Conservation (phyloP, 2,888 invertebrate genomes). For the Nymphalis polychloros region DNA sequence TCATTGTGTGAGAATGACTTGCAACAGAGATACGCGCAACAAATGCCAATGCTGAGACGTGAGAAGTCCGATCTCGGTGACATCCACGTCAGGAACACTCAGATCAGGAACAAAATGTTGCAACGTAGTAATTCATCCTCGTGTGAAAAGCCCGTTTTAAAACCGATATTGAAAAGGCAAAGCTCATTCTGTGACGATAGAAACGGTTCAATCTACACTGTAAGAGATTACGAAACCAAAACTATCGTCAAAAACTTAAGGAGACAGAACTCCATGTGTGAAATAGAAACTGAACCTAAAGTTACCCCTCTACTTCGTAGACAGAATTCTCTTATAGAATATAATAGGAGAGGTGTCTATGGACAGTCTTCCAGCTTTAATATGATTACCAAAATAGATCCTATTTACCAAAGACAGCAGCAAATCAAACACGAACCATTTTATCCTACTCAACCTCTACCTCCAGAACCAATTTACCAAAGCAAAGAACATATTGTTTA, state of each 20-base stretch:
- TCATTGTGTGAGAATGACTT: constrained; percentile 76
- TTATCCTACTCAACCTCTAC: constrained; percentile 76
- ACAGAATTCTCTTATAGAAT: constrained; percentile 79
- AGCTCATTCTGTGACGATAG: constrained; percentile 78
- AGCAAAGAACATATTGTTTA: constrained; percentile 76
- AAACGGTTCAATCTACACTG: constrained; percentile 71
- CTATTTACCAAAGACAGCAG: constrained; percentile 80
- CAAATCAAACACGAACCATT: constrained; percentile 78
- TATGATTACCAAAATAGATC: constrained; percentile 81
- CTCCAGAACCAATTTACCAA: constrained; percentile 79
- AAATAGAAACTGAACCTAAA: constrained; percentile 81
- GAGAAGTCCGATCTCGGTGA: constrained; percentile 76
- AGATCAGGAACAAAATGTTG: constrained; percentile 74
- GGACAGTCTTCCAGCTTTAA: constrained; percentile 76
- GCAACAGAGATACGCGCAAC: constrained; percentile 63
- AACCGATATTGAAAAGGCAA: constrained; percentile 77
- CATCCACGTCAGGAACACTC: constrained; percentile 70
- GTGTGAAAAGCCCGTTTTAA: constrained; percentile 73
- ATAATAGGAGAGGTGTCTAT: constrained; percentile 75
- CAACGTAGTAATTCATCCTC: constrained; percentile 78
- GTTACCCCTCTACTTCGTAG: constrained; percentile 78
- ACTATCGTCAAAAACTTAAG: constrained; percentile 66
- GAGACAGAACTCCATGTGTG: constrained; percentile 78
- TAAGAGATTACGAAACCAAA: constrained; percentile 74
- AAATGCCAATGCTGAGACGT: constrained; percentile 68